Evolutionary conservation across 2,888 invertebrate genomes (phyloP), one percentile per base, ranked within the genome.

Genomic region (Cheilosia impressa): DNA sequence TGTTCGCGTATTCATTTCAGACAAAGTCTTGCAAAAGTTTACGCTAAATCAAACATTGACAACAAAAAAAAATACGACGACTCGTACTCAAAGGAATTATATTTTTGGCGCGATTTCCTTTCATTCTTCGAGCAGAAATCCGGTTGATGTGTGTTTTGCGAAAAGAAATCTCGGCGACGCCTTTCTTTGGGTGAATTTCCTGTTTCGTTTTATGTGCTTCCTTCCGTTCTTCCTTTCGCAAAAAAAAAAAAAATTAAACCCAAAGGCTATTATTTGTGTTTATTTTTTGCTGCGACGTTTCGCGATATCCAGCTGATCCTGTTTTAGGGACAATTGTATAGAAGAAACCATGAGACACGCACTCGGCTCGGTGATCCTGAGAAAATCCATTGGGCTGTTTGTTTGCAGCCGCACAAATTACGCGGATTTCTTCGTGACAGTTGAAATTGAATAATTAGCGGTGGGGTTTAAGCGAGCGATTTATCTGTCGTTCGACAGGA

Each of bases 351-450:
- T 66, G 24, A 75, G 73, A 69, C 63, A 68, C 13, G 5, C 27
- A 10, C 34, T 9, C 34, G 34, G 34, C 9, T 34, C 34, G 34
- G 43, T 53, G 77, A 52, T 55, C 69, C 55, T 75, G 45, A 76
- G 68, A 77, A 83, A 85, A 85, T 22, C 41, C 45, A 71, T 68
- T 85, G 85, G 85, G 85, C 68, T 85, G 85, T 85, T 81, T 85
- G 77, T 81, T 85, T 81, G 85, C 85, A 81, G 85, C 85, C 85
- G 85, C 85, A 85, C 81, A 85, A 85, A 85, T 85, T 85, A 85
- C 81, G 85, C 85, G 81, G 85, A 85, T 85, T 85, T 63, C 62
- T 63, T 58, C 34, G 13, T 38, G 81, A 71, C 81, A 66, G 81
- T 80, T 85, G 45, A 79, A 52, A 73, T 68, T 62, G 34, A 73